phyloP scores from a whole-genome alignment of 2,113 vertebrate species.

The Peromyscus leucopus region DNA sequence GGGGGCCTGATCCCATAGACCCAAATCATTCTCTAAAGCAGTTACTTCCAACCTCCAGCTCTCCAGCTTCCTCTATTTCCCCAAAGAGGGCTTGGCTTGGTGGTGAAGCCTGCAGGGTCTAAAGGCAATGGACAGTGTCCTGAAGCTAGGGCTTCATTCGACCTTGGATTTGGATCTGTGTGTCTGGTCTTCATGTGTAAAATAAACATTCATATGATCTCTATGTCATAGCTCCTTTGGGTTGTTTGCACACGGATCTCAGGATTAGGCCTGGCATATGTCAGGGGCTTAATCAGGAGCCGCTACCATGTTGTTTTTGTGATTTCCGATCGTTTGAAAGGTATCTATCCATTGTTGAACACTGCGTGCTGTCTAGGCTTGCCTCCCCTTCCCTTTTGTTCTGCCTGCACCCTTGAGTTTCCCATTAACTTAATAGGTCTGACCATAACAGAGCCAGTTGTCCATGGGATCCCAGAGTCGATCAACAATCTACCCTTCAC shows the following conservation, averaged over 20 bases:
- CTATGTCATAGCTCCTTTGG: not conserved
- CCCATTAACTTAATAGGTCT: slow-evolving; percentile 53
- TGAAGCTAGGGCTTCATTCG: not conserved
- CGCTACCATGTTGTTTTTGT: not conserved
- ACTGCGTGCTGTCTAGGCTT: not conserved
- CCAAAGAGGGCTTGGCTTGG: not conserved
- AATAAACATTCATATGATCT: not conserved
- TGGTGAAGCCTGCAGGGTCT: not conserved
- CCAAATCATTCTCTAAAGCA: not conserved
- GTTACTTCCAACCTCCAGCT: not conserved
- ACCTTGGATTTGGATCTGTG: not conserved
- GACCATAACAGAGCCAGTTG: slow-evolving; percentile 39
- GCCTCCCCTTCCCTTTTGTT: not conserved
- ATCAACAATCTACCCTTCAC: slow-evolving; percentile 70
- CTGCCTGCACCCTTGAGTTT: slow-evolving; percentile 28
- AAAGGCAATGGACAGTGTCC: not conserved
- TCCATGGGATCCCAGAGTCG: slow-evolving; percentile 71
- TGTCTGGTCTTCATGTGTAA: not conserved
- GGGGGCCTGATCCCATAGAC: not conserved
- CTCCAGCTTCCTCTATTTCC: not conserved
- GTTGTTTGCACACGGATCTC: not conserved
- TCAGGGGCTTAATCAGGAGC: not conserved
- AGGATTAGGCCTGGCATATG: not conserved
- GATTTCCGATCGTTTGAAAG: slow-evolving; percentile 42
- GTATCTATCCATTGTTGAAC: not conserved